Conservation (phyloP, 2,797 vertebrate genomes). For the Gadopsis marmoratus region DNA sequence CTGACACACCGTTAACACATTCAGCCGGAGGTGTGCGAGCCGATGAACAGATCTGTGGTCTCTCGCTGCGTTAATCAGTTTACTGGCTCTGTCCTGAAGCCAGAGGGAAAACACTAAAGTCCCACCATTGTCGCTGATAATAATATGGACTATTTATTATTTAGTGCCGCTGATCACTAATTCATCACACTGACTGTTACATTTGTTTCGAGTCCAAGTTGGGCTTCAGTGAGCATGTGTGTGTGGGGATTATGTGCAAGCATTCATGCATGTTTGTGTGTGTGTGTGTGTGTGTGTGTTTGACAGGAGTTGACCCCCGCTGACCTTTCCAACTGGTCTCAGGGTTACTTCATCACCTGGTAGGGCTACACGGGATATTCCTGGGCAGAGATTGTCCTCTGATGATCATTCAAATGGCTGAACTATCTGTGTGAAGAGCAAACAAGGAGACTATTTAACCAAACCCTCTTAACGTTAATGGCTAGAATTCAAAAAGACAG, state of each 20-base stretch:
- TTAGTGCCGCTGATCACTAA: slow-evolving; percentile 73
- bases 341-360: slow-evolving; percentile 23
- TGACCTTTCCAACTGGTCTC: slow-evolving; percentile 43
- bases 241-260: slow-evolving; percentile 55
- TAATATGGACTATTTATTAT: slow-evolving; percentile 79
- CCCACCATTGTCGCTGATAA: slow-evolving; percentile 54
- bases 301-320: slow-evolving; percentile 32
- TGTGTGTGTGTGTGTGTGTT: slow-evolving; percentile 17
- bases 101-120: slow-evolving; percentile 50
- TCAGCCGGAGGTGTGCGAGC: slow-evolving; percentile 25
- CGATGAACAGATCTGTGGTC: slow-evolving; percentile 2
- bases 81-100: slow-evolving; percentile 41
- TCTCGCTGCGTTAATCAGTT: slow-evolving; percentile 54
- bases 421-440: slow-evolving; percentile 9
- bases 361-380: neutral
- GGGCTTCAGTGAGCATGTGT: slow-evolving; percentile 37
- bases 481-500: too few species aligned
- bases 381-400: neutral
- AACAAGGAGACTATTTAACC: slow-evolving; percentile 8
- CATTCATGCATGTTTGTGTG: slow-evolving; percentile 44
- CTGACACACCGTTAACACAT: slow-evolving; percentile 54
- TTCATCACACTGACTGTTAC: slow-evolving; percentile 65
- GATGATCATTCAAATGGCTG: neutral
- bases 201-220: slow-evolving; percentile 47
- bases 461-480: neutral